Evolutionary conservation across 1,140 invertebrate species (phyloP), one percentile per base, ranked within the genome.

Genomic region (Macrostomum lignano): DNA sequence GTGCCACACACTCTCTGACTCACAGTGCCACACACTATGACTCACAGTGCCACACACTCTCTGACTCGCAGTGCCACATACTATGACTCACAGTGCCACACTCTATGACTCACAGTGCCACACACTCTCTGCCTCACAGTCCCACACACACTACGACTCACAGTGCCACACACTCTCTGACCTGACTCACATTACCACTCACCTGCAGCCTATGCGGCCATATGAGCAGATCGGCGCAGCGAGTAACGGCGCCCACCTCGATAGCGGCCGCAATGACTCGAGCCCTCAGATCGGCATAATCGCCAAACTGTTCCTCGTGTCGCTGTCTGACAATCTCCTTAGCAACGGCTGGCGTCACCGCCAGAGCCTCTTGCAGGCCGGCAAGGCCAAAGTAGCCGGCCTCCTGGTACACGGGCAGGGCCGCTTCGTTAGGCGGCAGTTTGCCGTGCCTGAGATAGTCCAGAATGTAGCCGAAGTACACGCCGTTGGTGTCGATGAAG

Each of bases 401-500:
- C 31, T 49, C 48, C 25, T 40, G 38, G 29, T 44, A 49, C 7
- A 52, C 41, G 17, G 36, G 15, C 5, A 40, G 36, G 3, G 47
- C 38, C 17, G 43, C 33, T 23, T 49, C 38, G 23, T 40, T 42
- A 2, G 46, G 44, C 23, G 50, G 48, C 1, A 51, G 7, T 7
- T 40, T 40, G 11, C 43, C 47, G 38, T 49, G 43, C 20, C 50
- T 35, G n/a, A 49, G 38, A 25, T 39, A 52, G 31, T 51, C 49
- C 26, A 51, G 24, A 21, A 50, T 46, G 33, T 49, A 40, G 6
- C 40, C 38, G 40, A 52, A 51, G 2, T 46, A 31, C 4, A 26
- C 32, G 22, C 48, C 48, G 39, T 48, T 49, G 22, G 41, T 49
- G 33, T 52, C 48, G 2, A 51, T 33, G 35, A 55, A 55, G 36